phyloP scores from a whole-genome alignment of 2,113 vertebrate genomes.

The Ondatra zibethicus region DNA sequence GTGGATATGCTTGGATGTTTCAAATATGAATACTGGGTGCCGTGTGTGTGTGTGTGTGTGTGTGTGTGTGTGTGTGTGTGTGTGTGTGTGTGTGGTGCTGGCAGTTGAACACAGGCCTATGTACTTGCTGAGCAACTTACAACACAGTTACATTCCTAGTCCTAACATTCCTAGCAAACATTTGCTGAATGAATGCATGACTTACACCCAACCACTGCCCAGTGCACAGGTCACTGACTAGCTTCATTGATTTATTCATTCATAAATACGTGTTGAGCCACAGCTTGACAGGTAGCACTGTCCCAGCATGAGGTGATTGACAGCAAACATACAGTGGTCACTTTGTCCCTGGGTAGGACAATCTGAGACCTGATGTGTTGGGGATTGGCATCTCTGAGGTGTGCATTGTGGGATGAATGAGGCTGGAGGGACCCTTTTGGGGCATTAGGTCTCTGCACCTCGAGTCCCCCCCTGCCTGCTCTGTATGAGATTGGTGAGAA shows the following conservation, averaged over 20 bases:
- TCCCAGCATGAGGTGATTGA: not conserved
- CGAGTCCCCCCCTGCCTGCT: not conserved
- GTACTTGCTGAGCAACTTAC: not conserved
- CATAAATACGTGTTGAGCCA: not conserved
- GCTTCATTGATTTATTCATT: not conserved
- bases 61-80: too few species aligned
- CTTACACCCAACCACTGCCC: not conserved
- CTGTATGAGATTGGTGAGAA: not conserved
- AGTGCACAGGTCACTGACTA: not conserved
- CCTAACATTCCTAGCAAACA: not conserved
- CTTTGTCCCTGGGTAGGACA: not conserved
- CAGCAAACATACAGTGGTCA: not conserved
- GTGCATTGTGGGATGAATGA: not conserved
- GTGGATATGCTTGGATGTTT: not conserved
- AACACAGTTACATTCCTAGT: too few species aligned
- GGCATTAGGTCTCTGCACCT: not conserved
- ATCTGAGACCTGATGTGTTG: not conserved
- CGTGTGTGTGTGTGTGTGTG: too few species aligned
- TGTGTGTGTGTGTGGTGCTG: too few species aligned
- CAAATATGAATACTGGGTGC: not conserved
- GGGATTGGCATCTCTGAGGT: not conserved
- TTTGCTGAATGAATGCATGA: not conserved
- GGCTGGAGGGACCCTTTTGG: not conserved
- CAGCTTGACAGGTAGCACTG: not conserved
- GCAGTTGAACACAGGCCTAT: not conserved